Conservation (phyloP, 2,113 vertebrate genomes). For the Thunnus maccoyii region DNA sequence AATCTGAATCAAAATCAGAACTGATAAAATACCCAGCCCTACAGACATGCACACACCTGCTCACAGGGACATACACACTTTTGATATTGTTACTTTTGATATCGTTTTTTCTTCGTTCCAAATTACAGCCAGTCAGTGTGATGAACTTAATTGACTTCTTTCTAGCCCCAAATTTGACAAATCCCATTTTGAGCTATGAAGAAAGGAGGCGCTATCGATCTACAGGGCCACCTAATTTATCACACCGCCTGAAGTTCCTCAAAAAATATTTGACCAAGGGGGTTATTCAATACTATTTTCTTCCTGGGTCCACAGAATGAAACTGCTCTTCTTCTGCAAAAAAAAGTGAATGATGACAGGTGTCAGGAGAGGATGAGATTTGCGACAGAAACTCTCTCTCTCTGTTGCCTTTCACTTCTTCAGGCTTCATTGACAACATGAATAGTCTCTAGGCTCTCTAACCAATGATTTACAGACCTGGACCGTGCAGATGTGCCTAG, state of each 20-base stretch:
- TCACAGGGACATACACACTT: conserved; percentile 1
- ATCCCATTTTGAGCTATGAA: conserved; percentile 81
- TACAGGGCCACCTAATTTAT: conserved; percentile 83
- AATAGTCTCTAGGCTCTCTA: conserved; percentile 71
- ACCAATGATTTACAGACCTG: conserved; percentile 70
- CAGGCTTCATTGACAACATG: conserved; percentile 78
- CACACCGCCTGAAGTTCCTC: conserved; percentile 79
- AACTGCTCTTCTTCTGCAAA: conserved; percentile 76
- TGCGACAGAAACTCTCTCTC: conserved; percentile 75
- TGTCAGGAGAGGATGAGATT: conserved; percentile 80
- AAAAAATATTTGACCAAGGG: conserved; percentile 84
- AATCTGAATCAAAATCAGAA: background rate
- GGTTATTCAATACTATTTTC: conserved; percentile 86
- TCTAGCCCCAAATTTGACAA: conserved; percentile 82
- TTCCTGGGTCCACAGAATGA: conserved; percentile 77
- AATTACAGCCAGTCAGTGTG: conserved; percentile 72
- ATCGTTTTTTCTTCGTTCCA: conserved; percentile 43
- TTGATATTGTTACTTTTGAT: conserved; percentile 34
- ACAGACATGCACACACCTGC: background rate
- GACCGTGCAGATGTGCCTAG: conserved; percentile 58
- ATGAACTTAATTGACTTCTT: conserved; percentile 78
- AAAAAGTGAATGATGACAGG: conserved; percentile 84
- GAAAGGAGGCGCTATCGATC: conserved; percentile 83
- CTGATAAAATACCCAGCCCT: background rate
- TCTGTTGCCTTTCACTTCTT: conserved; percentile 72